Evolutionary conservation across 2,888 invertebrate species (phyloP), one percentile per base, ranked within the genome.

Genomic region (Drosophila antonietae): DNA sequence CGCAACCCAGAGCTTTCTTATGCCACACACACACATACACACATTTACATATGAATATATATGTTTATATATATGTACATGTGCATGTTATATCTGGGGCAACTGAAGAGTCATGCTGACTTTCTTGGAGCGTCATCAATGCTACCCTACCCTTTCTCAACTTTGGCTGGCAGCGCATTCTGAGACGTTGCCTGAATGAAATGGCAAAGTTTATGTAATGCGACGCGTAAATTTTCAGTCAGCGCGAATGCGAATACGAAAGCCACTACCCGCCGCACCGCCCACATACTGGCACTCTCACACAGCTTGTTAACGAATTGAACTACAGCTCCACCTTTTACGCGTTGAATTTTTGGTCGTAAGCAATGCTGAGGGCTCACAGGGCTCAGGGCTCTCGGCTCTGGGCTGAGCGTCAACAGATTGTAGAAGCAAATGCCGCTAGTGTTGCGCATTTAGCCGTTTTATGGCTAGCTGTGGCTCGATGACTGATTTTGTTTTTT

Each of bases 281-380:
- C n/a, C 37, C n/a, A 14, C 18, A 33, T 18, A 33, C 52, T 2
- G 4, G 5, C 55, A 39, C 18, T 46, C 51, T 47, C 33, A 6
- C 51, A 57, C 51, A 60, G 55, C 81, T 78, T 80, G 77, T 80
- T 89, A 89, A 85, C 88, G 89, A 88, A 89, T 84, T 82, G 84
- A 85, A 88, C 89, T 82, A 80, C 77, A 70, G 85, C 84, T 85
- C 84, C 84, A 89, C 84, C 89, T 85, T 85, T 85, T 85, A 79
- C 71, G 75, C 86, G 83, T 84, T 73, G 66, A 41, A 55, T 55
- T 55, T 41, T 28, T 73, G 73, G 59, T 58, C 66, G 63, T 60
- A 55, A 68, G 75, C 60, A 72, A 60, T 65, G 65, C 62, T 59
- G 47, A 41, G 53, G 55, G 64, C 66, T 46, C 23, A n/a, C 37